phyloP scores from a whole-genome alignment of 2,113 vertebrate genomes.

The Jaculus jaculus region DNA sequence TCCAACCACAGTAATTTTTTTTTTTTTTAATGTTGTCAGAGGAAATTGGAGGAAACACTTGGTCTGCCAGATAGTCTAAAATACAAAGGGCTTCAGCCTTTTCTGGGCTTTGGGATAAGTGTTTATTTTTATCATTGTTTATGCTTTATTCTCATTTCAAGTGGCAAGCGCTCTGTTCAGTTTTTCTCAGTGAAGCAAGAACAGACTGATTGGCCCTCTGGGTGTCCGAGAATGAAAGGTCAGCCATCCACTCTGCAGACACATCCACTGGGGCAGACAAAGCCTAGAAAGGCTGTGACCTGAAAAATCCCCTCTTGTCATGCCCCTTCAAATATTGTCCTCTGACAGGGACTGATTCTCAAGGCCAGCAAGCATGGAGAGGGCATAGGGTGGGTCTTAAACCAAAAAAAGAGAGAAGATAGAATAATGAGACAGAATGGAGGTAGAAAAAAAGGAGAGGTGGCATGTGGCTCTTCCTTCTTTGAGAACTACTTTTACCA shows the following conservation, averaged over 20 bases:
- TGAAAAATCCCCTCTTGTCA: neutral
- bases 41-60: constrained; percentile 5
- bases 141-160: constrained; percentile 36
- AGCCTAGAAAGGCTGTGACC: constrained; percentile 48
- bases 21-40: neutral
- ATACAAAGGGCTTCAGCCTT: neutral
- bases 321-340: neutral
- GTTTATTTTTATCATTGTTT: neutral
- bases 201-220: constrained; percentile 70
- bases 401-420: neutral
- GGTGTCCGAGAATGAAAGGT: constrained; percentile 54
- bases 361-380: too few relatives aligned
- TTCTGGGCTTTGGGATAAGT: neutral
- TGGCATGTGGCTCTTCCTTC: neutral
- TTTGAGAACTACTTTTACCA: neutral
- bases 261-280: neutral
- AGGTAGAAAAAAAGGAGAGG: neutral
- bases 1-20: constrained; percentile 26
- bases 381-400: neutral
- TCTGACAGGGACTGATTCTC: neutral
- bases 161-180: constrained; percentile 32
- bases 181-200: constrained; percentile 51
- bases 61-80: neutral
- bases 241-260: neutral
- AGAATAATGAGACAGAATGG: rapidly evolving